phyloP scores from a whole-genome alignment of 2,888 invertebrate species.

The Vandiemenella viatica region DNA sequence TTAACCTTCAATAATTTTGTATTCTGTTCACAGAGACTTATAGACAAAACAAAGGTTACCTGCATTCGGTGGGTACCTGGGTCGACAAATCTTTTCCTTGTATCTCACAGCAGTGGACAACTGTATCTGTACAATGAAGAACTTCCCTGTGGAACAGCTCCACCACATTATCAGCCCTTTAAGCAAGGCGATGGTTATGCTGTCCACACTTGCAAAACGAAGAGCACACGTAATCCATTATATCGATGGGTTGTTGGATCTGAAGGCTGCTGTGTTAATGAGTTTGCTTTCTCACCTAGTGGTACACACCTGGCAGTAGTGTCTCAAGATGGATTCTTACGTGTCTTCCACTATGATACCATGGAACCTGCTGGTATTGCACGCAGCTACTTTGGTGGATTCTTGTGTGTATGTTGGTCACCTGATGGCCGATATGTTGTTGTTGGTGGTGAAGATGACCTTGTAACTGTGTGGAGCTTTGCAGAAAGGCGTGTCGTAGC shows the following conservation, averaged over 20 bases:
- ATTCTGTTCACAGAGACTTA: conserved; percentile 53
- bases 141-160: conserved; percentile 72
- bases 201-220: conserved; percentile 90
- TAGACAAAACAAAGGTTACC: conserved; percentile 89
- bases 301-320: conserved; percentile 85
- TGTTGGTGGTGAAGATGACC: conserved; percentile 96
- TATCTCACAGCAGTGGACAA: conserved; percentile 89
- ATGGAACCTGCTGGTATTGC: conserved; percentile 92
- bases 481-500: conserved; percentile 85
- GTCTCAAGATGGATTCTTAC: conserved; percentile 84
- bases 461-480: conserved; percentile 94
- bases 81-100: conserved; percentile 83
- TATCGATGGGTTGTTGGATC: conserved; percentile 76
- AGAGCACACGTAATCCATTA: conserved; percentile 90
- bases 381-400: conserved; percentile 94
- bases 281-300: conserved; percentile 93
- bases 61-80: conserved; percentile 97
- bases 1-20: no score
- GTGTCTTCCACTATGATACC: conserved; percentile 92
- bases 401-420: conserved; percentile 95
- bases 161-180: conserved; percentile 88
- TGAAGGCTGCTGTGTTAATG: conserved; percentile 76
- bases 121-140: conserved; percentile 97
- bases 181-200: conserved; percentile 89
- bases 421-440: conserved; percentile 91